These are phyloP conservation scores for Muscidifurax raptorellus DNA, from an alignment of 1,140 invertebrate species.

Conservation along the genomic window DNA sequence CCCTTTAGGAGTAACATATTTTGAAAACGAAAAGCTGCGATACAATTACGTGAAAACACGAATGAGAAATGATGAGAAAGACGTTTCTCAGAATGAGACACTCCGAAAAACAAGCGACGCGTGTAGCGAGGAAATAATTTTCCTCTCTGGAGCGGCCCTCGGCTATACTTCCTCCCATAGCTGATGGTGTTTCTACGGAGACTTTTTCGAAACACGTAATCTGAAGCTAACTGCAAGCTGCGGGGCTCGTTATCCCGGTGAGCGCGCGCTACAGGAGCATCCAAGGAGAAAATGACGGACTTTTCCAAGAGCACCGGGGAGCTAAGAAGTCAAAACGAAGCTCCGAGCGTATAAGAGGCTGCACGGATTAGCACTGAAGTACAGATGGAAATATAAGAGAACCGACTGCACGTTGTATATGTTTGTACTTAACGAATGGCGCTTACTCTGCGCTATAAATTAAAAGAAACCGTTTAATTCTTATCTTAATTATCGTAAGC, in stretches of 20 bases:
- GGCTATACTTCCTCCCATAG: background rate
- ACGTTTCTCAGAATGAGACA: constrained; percentile 24
- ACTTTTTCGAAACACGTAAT: constrained; percentile 48
- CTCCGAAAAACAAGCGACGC: constrained; percentile 40
- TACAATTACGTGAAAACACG: constrained; percentile 31
- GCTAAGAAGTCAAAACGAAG: constrained; percentile 23
- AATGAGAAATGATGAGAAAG: constrained; percentile 30
- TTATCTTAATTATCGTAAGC: too few relatives aligned
- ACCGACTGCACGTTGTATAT: background rate
- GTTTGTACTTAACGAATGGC: background rate
- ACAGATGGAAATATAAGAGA: background rate
- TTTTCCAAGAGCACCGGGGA: constrained; percentile 19
- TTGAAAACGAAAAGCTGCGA: background rate
- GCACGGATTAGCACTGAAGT: constrained; percentile 16
- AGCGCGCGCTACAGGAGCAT: constrained; percentile 17
- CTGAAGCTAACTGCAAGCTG: constrained; percentile 35
- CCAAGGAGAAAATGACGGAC: constrained; percentile 41
- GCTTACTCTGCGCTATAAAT: background rate
- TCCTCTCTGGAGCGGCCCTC: background rate
- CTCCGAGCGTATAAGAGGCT: background rate
- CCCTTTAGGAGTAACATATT: background rate
- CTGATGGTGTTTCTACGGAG: background rate
- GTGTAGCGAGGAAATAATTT: constrained; percentile 39
- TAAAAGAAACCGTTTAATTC: too few relatives aligned
- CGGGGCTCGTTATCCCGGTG: constrained; percentile 39